These are phyloP conservation scores for Gadopsis marmoratus DNA, from an alignment of 2,797 vertebrate species.

Conservation along the genomic window DNA sequence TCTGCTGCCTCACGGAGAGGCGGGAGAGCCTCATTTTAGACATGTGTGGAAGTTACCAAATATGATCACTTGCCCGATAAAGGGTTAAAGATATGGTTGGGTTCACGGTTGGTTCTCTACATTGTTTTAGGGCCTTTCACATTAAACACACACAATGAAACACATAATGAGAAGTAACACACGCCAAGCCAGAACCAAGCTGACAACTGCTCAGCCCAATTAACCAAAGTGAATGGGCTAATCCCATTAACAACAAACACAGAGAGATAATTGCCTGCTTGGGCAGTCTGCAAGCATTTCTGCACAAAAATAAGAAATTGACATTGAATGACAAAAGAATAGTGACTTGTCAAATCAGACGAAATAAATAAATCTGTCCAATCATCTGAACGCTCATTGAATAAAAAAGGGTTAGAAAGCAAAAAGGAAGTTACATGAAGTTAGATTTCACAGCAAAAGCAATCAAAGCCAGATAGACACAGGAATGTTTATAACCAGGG, in stretches of 20 bases:
- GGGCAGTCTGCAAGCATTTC: conserved; percentile 10
- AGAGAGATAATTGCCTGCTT: conserved; percentile 8
- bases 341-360: conserved; percentile 1
- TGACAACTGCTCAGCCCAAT: conserved; percentile 45
- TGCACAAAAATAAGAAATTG: conserved; percentile 3
- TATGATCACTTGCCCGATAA: no score
- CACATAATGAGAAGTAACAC: conserved; percentile 29
- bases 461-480: not conserved
- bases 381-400: not conserved
- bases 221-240: conserved; percentile 44
- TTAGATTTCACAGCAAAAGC: not conserved
- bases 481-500: not conserved
- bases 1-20: no score
- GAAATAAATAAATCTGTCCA: not conserved
- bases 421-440: no score
- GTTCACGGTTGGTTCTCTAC: not conserved
- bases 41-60: not conserved
- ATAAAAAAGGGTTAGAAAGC: not conserved
- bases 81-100: not conserved
- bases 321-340: not conserved
- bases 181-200: conserved; percentile 17
- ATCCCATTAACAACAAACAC: conserved; percentile 35
- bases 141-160: conserved; percentile 27
- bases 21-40: no score
- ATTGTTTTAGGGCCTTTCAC: conserved; percentile 5